phyloP scores from a whole-genome alignment of 2,113 vertebrate species.

The Hemiprocne comata region DNA sequence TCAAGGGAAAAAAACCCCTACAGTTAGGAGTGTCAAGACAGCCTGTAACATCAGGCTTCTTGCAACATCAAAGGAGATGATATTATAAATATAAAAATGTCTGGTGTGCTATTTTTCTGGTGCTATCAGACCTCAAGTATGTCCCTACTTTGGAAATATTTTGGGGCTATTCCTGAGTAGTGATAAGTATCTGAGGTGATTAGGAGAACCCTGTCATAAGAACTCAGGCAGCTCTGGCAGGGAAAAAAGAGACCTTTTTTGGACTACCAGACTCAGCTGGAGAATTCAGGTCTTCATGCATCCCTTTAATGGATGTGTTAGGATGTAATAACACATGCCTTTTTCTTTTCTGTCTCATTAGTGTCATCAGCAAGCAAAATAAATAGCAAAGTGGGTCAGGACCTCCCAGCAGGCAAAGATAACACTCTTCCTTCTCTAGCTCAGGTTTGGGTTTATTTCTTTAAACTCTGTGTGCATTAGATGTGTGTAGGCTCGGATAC shows the following conservation, averaged over 20 bases:
- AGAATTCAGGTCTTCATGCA: not conserved
- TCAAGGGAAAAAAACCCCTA: fast-evolving
- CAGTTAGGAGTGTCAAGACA: not conserved
- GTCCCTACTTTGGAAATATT: not conserved
- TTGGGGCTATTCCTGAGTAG: not conserved
- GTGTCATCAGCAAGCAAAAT: constrained; percentile 34
- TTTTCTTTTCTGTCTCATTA: constrained; percentile 22
- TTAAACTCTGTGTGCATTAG: not conserved
- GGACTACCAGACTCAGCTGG: not conserved
- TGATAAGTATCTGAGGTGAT: not conserved
- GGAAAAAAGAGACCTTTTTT: not conserved
- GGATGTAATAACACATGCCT: constrained; percentile 30
- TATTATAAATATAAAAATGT: not conserved
- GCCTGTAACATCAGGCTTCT: not conserved
- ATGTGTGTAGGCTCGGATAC: not conserved
- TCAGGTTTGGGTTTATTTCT: not conserved
- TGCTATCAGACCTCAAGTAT: not conserved
- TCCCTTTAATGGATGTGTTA: not conserved
- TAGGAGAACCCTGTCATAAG: not conserved
- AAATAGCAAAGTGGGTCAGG: constrained; percentile 58
- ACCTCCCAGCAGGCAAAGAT: constrained; percentile 45
- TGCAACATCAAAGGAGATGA: not conserved
- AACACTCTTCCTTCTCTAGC: not conserved
- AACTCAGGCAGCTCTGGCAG: not conserved
- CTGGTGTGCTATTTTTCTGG: not conserved